Percentiles rank a stretch among this genome's conserved stretches.
These are phyloP conservation scores for Natator depressus DNA, from an alignment of 2,113 vertebrate genomes.

Conservation along the genomic window DNA sequence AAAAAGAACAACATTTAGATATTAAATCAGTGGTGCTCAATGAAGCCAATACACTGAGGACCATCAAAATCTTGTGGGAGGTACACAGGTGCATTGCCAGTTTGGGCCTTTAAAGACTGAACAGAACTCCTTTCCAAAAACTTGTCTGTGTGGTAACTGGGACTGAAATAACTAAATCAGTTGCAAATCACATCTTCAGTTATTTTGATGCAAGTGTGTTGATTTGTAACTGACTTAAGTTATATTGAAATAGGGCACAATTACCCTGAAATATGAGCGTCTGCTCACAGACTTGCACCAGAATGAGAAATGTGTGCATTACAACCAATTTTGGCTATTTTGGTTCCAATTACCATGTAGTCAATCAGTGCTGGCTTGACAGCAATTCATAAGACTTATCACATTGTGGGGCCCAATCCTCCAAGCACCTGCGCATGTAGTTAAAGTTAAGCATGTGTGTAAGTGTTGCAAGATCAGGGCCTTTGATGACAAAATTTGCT, in stretches of 20 bases:
- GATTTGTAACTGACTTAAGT: not conserved
- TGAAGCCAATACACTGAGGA: not conserved
- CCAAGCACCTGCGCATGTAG: not conserved
- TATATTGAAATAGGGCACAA: not conserved
- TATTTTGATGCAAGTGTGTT: not conserved
- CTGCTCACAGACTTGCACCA: not conserved
- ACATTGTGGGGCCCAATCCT: not conserved
- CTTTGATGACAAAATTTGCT: conserved; percentile 1
- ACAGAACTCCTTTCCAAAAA: not conserved
- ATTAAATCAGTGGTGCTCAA: not conserved
- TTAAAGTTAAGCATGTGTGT: not conserved
- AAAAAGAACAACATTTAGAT: not conserved
- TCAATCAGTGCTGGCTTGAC: not conserved
- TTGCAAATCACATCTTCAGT: not conserved
- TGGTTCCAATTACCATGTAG: not conserved
- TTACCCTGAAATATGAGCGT: not conserved
- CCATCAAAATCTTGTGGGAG: not conserved
- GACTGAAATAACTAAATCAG: not conserved
- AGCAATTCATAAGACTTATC: not conserved
- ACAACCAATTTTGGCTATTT: not conserved
- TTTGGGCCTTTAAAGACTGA: not conserved
- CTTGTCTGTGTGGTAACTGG: not conserved
- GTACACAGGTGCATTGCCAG: not conserved
- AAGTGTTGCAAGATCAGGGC: not conserved
- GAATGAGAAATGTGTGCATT: not conserved